Evolutionary conservation across 1,140 invertebrate species (phyloP).

Genomic region (Heterodera schachtii): DNA sequence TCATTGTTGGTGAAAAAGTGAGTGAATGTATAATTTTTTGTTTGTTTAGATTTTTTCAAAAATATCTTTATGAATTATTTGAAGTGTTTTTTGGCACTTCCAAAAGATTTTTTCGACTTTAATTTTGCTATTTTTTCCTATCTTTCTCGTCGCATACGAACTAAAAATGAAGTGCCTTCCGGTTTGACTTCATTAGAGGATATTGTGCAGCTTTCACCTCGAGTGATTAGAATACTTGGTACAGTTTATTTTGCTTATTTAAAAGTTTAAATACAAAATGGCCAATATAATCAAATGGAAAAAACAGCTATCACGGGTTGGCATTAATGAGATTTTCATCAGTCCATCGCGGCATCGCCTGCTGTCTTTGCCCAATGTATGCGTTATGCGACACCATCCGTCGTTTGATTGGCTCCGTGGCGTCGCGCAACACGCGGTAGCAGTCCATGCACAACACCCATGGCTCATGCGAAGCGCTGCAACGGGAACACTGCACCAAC

Average conservation of each 20-base stretch:
- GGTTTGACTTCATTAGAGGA: slow-evolving; percentile 73
- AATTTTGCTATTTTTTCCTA: not conserved
- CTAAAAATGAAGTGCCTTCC: slow-evolving; percentile 42
- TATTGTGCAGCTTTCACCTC: slow-evolving; percentile 76
- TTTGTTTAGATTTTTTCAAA: too few relatives aligned
- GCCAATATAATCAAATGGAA: too few relatives aligned
- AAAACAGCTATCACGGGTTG: too few relatives aligned
- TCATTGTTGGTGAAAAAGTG: not conserved
- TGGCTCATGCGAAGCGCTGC: not conserved
- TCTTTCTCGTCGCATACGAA: not conserved
- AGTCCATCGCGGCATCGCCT: not conserved
- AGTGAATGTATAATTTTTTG: too few relatives aligned
- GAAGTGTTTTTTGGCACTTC: not conserved
- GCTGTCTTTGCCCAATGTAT: not conserved
- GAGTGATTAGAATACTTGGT: slow-evolving; percentile 84
- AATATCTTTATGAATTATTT: slow-evolving; percentile 1
- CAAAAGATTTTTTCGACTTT: not conserved
- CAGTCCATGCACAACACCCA: slow-evolving; percentile 13
- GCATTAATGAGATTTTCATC: not conserved
- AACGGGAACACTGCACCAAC: not conserved
- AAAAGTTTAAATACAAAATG: too few relatives aligned
- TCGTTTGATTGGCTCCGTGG: not conserved
- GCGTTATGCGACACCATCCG: not conserved
- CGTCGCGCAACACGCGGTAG: slow-evolving; percentile 2
- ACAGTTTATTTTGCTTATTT: slow-evolving; percentile 67